Evolutionary conservation across 1,140 invertebrate genomes (phyloP).

Genomic region (Ladona fulva): DNA sequence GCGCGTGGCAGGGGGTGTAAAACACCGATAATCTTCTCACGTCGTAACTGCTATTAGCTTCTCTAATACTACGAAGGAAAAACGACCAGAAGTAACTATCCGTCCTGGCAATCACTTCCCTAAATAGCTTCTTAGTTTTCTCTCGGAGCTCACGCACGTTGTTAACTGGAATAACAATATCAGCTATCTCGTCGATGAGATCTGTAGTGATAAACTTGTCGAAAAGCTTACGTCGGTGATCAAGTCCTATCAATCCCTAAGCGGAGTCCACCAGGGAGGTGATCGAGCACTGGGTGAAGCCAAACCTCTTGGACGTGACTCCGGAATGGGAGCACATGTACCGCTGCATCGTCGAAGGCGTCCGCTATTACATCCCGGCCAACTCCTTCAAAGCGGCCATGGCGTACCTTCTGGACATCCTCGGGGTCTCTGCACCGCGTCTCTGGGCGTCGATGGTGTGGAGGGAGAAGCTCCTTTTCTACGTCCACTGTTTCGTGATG

Average conservation of each 20-base stretch:
- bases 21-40: no score
- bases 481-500: not conserved
- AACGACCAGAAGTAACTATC: no score
- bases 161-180: no score
- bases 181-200: no score
- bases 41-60: no score
- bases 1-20: no score
- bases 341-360: conserved; percentile 33
- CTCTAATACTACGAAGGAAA: no score
- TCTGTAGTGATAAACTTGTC: no score
- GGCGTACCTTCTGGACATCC: not conserved
- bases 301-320: conserved; percentile 32
- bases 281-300: conserved; percentile 32
- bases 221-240: no score
- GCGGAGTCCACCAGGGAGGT: conserved; percentile 32
- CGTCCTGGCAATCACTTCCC: no score
- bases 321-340: conserved; percentile 40
- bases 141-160: no score
- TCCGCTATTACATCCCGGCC: conserved; percentile 31
- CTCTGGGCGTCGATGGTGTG: not conserved
- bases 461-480: not conserved
- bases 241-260: conserved; percentile 38
- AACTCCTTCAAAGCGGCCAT: conserved; percentile 25
- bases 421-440: not conserved
- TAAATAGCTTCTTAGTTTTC: no score